These are phyloP conservation scores for Paratrypauchen microcephalus DNA, from an alignment of 2,797 vertebrate species.

Conservation along the genomic window DNA sequence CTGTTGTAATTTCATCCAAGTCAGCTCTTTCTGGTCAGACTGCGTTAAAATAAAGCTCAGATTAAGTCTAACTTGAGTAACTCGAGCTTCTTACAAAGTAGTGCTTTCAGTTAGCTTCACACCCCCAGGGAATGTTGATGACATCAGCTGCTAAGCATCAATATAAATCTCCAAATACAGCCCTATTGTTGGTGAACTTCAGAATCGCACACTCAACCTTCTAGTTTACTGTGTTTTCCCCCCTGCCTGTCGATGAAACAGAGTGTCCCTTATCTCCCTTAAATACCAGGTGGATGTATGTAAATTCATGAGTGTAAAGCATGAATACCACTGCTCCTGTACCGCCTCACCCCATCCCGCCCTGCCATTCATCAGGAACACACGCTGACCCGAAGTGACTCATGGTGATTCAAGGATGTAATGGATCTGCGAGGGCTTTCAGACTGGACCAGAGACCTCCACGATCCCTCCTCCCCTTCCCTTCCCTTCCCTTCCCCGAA, in stretches of 20 bases:
- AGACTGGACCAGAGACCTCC: slow-evolving; percentile 7
- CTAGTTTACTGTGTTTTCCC: not conserved
- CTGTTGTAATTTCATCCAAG: no score
- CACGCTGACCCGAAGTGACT: slow-evolving; percentile 3
- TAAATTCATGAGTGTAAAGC: not conserved
- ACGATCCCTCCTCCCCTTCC: no score
- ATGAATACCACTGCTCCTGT: slow-evolving; percentile 13
- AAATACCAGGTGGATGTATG: slow-evolving; percentile 3
- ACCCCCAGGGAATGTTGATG: no score
- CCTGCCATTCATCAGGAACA: slow-evolving; percentile 10
- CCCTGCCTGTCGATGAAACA: not conserved
- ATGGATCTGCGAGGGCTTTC: not conserved
- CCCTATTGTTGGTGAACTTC: not conserved
- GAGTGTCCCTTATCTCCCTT: slow-evolving; percentile 4
- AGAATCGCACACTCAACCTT: not conserved
- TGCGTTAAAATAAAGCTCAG: no score
- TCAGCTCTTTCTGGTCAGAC: no score
- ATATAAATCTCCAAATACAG: not conserved
- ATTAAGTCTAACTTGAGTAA: no score
- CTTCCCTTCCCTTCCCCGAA: not conserved
- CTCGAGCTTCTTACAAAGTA: no score
- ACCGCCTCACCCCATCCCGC: slow-evolving; percentile 3
- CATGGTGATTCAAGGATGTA: slow-evolving; percentile 10
- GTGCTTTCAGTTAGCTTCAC: no score
- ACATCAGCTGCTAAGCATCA: no score